Base-by-base conservation (phyloP, 2,888 invertebrate genomes). In the Pinctada fucata region DNA sequence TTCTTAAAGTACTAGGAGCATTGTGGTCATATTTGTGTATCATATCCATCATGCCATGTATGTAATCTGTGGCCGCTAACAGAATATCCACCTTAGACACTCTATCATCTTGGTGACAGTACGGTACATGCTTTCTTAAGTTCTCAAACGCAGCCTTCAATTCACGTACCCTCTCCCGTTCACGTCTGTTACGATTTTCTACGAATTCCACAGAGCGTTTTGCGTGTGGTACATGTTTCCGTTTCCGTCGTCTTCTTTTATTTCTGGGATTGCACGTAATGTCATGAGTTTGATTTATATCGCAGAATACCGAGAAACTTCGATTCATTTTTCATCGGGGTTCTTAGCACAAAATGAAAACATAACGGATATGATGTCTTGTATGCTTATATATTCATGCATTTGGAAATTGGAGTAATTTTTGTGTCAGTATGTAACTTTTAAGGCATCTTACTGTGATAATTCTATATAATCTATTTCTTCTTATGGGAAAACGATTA, bases 181-280 rank as follows among this genome's bases (percentile, higher is more conserved):
- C 80, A 16, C 77, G 48, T 8, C 10, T 67, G 71, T 80, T 80
- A 5, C 80, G 51, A 47, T 51, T 75, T 45, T 69, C 64, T 2
- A 80, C 80, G 8, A 72, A 72, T 58, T 77, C 77, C 13, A 64
- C 49, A 31, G 80, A 67, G 16, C 77, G 64, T 52, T 78, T 68
- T 0, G 80, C 71, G 64, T 80, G 80, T n/a, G 80, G 80, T 8
- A 80, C 70, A 13, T 80, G 80, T 8, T 67, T 65, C 31, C 80
- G 66, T 45, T 70, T 77, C 6, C 72, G 58, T 58, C 58, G 58
- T 58, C 58, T 58, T 10, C 8, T 13, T 13, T 58, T 58, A 6
- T 58, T 58, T 58, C 6, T 6, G 6, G 58, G 58, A 10, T 10
- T 58, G 13, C 58, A 10, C 13, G 8, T 13, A 58, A 10, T 58